Evolutionary conservation across 2,888 invertebrate genomes (phyloP).

Genomic region (Cabera pusaria): DNA sequence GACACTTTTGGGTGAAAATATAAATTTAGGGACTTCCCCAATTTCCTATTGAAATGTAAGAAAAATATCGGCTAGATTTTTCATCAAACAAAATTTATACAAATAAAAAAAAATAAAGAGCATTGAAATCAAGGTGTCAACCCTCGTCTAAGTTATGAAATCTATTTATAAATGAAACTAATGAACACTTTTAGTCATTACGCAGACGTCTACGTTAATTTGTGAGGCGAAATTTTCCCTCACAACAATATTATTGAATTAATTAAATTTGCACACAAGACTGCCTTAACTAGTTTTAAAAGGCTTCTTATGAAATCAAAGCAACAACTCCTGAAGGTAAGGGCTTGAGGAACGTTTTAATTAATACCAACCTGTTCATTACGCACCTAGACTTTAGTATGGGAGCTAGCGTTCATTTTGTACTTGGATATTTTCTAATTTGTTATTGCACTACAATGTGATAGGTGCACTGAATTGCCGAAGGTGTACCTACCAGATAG

Average conservation of each 20-base stretch:
- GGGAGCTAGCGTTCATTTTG: conserved; percentile 7
- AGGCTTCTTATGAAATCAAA: conserved; percentile 51
- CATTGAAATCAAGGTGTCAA: too few relatives aligned
- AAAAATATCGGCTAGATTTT: too few relatives aligned
- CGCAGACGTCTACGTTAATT: conserved; percentile 4
- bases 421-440: too few relatives aligned
- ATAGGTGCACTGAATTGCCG: too few relatives aligned
- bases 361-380: conserved; percentile 41
- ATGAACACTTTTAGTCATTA: conserved; percentile 8
- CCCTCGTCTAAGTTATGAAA: background rate
- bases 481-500: too few relatives aligned
- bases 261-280: conserved; percentile 49
- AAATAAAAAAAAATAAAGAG: too few relatives aligned
- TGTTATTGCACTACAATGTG: too few relatives aligned
- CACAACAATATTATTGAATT: conserved; percentile 36
- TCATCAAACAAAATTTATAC: too few relatives aligned
- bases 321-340: conserved; percentile 29
- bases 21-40: too few relatives aligned
- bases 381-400: conserved; percentile 20
- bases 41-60: too few relatives aligned
- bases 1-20: too few relatives aligned
- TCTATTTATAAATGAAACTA: conserved; percentile 1
- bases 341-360: conserved; percentile 45
- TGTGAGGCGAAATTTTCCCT: conserved; percentile 9
- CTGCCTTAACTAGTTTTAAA: conserved; percentile 40